Evolutionary conservation across 2,888 invertebrate species (phyloP), one percentile per base, ranked within the genome.

Genomic region (Horisme vitalbata): DNA sequence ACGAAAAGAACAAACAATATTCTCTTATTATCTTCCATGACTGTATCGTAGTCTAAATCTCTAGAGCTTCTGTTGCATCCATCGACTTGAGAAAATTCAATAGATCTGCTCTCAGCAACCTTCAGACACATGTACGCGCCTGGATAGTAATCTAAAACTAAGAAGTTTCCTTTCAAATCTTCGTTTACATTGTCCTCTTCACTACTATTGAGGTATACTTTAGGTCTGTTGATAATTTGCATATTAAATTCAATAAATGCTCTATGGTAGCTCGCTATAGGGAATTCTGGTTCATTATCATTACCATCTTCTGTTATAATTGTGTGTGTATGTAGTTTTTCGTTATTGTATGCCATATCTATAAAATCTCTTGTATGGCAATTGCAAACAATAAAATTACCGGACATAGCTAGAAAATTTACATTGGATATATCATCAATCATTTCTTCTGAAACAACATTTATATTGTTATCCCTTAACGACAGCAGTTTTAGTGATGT

Each of bases 361-460:
- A 90, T 81, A 5, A 93, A 71, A n/a, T 91, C 87, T 41, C 89
- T 82, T 0, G 90, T 66, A 2, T 85, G 70, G 47, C 93, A 93
- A 37, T 91, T 91, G 60, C 94, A 94, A 0, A 92, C 75, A 11
- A 93, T 87, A 4, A 88, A 87, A 61, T 94, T 94, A 0, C 80
- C 81, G 0, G 91, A 85, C 0, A 94, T 36, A 0, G 86, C 88
- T 0, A 94, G 48, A 41, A 83, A 90, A 0, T 79, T 64, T 0
- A 93, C 46, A 0, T 72, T 56, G 0, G 73, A 63, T 4, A 93
- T 78, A 55, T 94, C 93, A 8, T 69, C 55, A 0, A 91, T 63
- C 92, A 94, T 93, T 23, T 86, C 84, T 8, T 79, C 69, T 0
- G 91, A 84, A 4, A 94, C 76, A 4, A 91, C 59, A 35, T 91